Evolutionary conservation across 2,113 vertebrate species (phyloP).

Genomic region (Pluvialis apricaria): DNA sequence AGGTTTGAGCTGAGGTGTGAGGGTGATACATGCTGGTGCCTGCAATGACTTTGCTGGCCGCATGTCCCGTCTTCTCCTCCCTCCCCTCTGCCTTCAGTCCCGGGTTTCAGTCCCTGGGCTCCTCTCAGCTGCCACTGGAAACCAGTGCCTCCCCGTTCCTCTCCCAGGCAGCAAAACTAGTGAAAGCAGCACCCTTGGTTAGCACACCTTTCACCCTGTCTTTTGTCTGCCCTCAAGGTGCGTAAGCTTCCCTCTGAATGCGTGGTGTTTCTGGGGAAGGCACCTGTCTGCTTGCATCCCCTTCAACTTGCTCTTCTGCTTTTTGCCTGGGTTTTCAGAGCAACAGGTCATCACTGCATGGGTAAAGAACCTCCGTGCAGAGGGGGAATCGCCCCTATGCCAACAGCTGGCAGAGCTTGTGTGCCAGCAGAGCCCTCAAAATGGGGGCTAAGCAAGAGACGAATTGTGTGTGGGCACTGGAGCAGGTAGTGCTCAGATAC

Average conservation of each 20-base stretch:
- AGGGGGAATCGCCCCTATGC: not conserved
- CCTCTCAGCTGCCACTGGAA: not conserved
- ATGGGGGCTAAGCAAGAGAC: not conserved
- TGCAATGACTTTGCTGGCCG: not conserved
- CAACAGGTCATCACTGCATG: not conserved
- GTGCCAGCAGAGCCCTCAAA: not conserved
- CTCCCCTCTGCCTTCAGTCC: not conserved
- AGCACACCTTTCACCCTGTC: not conserved
- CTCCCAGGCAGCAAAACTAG: not conserved
- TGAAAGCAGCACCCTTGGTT: not conserved
- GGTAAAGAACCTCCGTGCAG: not conserved
- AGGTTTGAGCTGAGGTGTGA: not conserved
- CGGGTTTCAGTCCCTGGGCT: not conserved
- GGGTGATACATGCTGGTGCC: not conserved
- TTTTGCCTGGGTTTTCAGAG: not conserved
- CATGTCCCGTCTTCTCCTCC: not conserved
- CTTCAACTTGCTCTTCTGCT: not conserved
- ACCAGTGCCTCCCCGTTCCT: not conserved
- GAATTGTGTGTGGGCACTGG: not conserved
- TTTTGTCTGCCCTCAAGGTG: not conserved
- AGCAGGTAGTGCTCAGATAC: not conserved
- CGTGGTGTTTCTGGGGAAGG: accelerated
- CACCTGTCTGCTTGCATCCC: not conserved
- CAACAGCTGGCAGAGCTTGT: not conserved
- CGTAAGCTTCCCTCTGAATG: not conserved